These are phyloP conservation scores for Crotalus horridus DNA, from an alignment of 2,113 vertebrate genomes.

Conservation along the genomic window DNA sequence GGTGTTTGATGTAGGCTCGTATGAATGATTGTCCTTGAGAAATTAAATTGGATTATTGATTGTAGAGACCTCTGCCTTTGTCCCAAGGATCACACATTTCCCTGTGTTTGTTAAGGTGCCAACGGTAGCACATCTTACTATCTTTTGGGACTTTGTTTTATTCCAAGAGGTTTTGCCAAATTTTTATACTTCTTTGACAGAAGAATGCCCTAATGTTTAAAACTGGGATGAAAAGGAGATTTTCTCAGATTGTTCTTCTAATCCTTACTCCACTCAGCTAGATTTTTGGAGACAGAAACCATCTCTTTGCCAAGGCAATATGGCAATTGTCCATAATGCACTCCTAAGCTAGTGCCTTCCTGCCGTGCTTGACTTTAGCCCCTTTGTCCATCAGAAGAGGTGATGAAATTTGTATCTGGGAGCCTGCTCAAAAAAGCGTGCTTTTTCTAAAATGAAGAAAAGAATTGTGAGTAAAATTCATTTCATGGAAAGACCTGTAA, in stretches of 20 bases:
- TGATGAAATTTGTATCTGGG: neutral
- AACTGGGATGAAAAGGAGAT: neutral
- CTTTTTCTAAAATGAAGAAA: neutral
- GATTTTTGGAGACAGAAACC: neutral
- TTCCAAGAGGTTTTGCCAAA: neutral
- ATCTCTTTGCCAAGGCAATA: neutral
- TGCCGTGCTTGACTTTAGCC: neutral
- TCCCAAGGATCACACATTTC: slow-evolving; percentile 4
- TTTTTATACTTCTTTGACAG: neutral
- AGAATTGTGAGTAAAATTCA: neutral
- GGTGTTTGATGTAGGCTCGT: neutral
- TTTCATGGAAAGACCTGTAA: neutral
- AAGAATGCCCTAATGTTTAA: neutral
- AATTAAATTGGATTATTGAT: slow-evolving; percentile 11
- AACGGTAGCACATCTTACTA: neutral
- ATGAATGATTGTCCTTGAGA: neutral
- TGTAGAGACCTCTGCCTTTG: neutral
- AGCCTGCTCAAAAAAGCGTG: neutral
- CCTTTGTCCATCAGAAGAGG: neutral
- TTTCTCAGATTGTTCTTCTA: neutral
- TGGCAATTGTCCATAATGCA: neutral
- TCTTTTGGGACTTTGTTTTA: neutral
- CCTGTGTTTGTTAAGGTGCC: neutral
- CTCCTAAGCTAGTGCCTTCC: neutral
- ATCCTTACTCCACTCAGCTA: neutral